These are phyloP conservation scores for Paraescarpia echinospica DNA, from an alignment of 1,140 invertebrate genomes.

Conservation along the genomic window DNA sequence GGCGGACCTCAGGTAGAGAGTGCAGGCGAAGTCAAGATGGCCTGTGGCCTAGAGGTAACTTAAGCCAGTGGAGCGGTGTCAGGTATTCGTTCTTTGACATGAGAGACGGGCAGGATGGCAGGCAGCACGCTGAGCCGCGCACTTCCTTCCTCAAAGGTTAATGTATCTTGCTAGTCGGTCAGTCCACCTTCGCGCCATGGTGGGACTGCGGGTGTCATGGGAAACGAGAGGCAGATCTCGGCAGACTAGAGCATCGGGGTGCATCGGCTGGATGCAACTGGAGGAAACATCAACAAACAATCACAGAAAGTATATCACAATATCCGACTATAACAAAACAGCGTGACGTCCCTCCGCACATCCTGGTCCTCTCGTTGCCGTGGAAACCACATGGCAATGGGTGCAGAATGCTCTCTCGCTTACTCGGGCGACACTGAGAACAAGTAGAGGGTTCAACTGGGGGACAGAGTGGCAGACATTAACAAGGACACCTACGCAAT, in stretches of 20 bases:
- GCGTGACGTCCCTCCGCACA: neutral
- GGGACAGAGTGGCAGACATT: neutral
- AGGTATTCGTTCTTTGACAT: neutral
- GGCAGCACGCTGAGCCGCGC: no score
- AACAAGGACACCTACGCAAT: neutral
- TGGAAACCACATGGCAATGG: neutral
- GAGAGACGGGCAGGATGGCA: neutral
- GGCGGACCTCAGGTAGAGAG: neutral
- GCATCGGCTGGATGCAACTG: neutral
- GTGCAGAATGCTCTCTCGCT: neutral
- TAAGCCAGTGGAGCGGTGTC: neutral
- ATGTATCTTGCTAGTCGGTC: neutral
- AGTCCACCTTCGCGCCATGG: neutral
- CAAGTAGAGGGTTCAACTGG: neutral
- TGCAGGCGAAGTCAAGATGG: neutral
- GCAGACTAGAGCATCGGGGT: neutral
- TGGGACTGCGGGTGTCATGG: neutral
- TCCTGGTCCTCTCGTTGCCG: neutral
- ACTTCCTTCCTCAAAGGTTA: neutral
- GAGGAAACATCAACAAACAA: neutral
- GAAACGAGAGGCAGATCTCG: neutral
- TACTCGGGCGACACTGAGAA: no score
- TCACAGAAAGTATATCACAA: conserved; percentile 6
- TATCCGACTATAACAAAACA: conserved; percentile 6
- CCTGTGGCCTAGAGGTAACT: neutral